These are phyloP conservation scores for Galbula dea DNA, from an alignment of 2,113 vertebrate genomes.

Conservation along the genomic window DNA sequence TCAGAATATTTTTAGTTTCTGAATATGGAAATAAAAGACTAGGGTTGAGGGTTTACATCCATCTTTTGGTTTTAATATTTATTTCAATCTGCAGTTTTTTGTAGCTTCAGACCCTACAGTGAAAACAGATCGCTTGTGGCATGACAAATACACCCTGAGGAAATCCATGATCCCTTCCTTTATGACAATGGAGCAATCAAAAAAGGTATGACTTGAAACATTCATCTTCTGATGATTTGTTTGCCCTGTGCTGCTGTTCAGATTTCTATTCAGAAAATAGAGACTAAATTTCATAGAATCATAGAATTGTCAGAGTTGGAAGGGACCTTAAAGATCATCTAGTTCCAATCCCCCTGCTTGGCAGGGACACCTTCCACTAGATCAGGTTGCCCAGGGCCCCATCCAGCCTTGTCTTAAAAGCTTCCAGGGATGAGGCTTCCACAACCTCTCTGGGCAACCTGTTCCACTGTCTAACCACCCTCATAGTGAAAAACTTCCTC, in stretches of 20 bases:
- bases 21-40: background rate
- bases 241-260: background rate
- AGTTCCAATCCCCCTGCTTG: no score
- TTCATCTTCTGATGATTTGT: background rate
- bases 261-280: background rate
- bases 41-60: background rate
- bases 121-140: constrained; percentile 95
- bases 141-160: constrained; percentile 95
- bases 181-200: constrained; percentile 94
- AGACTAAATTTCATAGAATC: no score
- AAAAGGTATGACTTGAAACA: constrained; percentile 79
- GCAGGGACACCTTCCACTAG: no score
- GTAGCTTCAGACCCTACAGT: constrained; percentile 97
- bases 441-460: no score
- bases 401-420: no score
- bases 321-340: no score
- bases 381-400: no score
- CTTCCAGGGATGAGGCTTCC: no score
- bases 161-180: constrained; percentile 98
- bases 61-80: background rate
- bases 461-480: no score
- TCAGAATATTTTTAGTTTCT: background rate
- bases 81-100: constrained; percentile 83
- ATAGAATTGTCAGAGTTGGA: no score
- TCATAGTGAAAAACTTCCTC: no score